These are phyloP conservation scores for Sinocyclocheilus maitianheensis DNA, from an alignment of 2,113 vertebrate genomes.

Conservation along the genomic window DNA sequence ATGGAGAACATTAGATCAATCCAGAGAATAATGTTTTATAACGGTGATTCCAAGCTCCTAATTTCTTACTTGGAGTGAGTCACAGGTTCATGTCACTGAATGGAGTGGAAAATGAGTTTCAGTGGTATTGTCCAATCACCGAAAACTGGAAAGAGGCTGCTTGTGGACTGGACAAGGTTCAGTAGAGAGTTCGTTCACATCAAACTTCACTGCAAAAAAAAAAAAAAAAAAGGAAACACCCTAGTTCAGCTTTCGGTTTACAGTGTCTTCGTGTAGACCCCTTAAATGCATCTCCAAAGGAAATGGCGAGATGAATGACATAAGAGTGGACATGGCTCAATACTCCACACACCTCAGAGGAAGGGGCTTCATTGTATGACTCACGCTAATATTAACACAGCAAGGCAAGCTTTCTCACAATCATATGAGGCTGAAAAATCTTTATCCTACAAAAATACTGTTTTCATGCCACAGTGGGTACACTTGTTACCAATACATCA, in stretches of 20 bases:
- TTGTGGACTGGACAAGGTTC: not conserved
- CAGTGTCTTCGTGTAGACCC: not conserved
- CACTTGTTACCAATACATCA: slow-evolving; percentile 41
- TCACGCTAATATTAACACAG: slow-evolving; percentile 31
- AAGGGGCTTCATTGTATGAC: slow-evolving; percentile 49
- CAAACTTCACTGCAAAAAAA: not conserved
- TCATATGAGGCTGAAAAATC: slow-evolving; percentile 10
- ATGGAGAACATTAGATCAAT: not conserved
- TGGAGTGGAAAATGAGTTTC: not conserved
- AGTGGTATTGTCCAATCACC: slow-evolving; percentile 39
- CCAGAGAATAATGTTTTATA: not conserved
- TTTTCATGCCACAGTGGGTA: slow-evolving; percentile 50
- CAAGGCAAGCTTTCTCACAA: slow-evolving; percentile 32
- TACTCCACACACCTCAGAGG: slow-evolving; percentile 52
- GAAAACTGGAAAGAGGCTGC: not conserved
- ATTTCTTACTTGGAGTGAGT: not conserved
- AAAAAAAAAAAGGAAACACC: not conserved
- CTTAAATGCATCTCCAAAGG: not conserved
- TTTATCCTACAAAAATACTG: slow-evolving; percentile 57
- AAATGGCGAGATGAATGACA: not conserved
- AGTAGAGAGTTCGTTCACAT: slow-evolving; percentile 29
- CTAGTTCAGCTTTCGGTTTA: not conserved
- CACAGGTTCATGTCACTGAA: too few relatives aligned
- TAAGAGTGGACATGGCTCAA: slow-evolving; percentile 37
- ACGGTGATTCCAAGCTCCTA: not conserved